phyloP scores from a whole-genome alignment of 2,113 vertebrate species.

The Macroglossus sobrinus region DNA sequence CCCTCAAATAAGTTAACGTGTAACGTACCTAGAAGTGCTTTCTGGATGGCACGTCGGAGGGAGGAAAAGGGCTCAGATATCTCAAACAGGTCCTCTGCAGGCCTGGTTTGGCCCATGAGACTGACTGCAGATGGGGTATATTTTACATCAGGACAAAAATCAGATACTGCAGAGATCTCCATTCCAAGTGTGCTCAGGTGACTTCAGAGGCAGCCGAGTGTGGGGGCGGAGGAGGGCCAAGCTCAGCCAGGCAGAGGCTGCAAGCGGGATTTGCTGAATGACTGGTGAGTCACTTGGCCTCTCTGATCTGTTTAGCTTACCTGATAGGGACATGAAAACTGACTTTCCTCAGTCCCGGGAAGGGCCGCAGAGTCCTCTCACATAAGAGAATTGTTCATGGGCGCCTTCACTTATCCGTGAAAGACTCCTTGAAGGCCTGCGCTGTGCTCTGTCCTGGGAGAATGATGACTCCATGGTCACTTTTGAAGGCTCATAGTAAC shows the following conservation, averaged over 20 bases:
- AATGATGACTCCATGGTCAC: rapidly evolving
- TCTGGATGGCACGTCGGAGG: background rate
- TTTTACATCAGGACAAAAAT: background rate
- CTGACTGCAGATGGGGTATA: background rate
- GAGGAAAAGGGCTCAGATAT: background rate
- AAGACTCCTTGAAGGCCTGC: background rate
- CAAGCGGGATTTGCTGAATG: background rate
- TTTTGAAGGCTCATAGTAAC: background rate
- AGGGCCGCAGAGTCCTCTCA: background rate
- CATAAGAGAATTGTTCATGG: rapidly evolving
- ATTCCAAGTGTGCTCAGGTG: background rate
- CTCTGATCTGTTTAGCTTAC: background rate
- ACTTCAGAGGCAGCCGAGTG: background rate
- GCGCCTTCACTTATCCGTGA: background rate
- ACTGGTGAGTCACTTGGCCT: background rate
- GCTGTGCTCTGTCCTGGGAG: background rate
- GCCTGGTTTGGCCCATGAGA: background rate
- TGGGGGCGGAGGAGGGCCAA: rapidly evolving
- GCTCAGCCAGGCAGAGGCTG: background rate
- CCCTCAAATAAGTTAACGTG: background rate
- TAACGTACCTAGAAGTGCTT: background rate
- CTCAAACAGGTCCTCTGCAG: background rate
- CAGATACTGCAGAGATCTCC: background rate
- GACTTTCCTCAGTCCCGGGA: background rate
- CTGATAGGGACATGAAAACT: no score